Percentiles rank a stretch among this genome's conserved stretches.
These are phyloP conservation scores for Linnaemya tessellans DNA, from an alignment of 2,888 invertebrate species.

Conservation along the genomic window DNA sequence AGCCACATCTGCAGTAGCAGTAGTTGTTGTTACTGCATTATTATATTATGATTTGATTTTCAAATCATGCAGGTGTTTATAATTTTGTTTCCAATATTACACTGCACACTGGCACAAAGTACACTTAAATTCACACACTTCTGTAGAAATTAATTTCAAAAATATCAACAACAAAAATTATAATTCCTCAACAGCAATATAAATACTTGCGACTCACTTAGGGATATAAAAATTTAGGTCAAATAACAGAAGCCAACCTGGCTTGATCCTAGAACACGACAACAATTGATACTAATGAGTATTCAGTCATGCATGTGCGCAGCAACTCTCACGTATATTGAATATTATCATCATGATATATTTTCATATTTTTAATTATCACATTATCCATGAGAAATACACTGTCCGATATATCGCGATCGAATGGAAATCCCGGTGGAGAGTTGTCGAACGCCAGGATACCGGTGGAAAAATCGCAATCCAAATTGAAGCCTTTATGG, in stretches of 20 bases:
- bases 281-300: not conserved
- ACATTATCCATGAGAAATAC: slow-evolving; percentile 76
- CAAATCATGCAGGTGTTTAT: slow-evolving; percentile 81
- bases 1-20: slow-evolving; percentile 27
- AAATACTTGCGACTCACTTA: not conserved
- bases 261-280: not conserved
- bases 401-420: slow-evolving; percentile 85
- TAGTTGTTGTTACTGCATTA: slow-evolving; percentile 41
- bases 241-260: not conserved
- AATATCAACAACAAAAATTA: too few species aligned
- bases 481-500: slow-evolving; percentile 69
- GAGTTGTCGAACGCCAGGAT: slow-evolving; percentile 83
- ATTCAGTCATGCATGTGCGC: not conserved
- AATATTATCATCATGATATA: slow-evolving; percentile 67
- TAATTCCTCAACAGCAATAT: too few species aligned
- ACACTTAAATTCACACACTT: slow-evolving; percentile 19
- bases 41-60: slow-evolving; percentile 66
- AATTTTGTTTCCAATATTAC: slow-evolving; percentile 77
- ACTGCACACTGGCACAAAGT: slow-evolving; percentile 25
- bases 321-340: not conserved
- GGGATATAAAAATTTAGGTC: slow-evolving; percentile 1
- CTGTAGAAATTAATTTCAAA: slow-evolving; percentile 64
- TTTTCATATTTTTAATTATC: slow-evolving; percentile 68
- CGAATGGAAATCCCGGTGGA: slow-evolving; percentile 89
- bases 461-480: slow-evolving; percentile 73